phyloP scores from a whole-genome alignment of 2,797 vertebrate genomes.

The Taeniopygia guttata region DNA sequence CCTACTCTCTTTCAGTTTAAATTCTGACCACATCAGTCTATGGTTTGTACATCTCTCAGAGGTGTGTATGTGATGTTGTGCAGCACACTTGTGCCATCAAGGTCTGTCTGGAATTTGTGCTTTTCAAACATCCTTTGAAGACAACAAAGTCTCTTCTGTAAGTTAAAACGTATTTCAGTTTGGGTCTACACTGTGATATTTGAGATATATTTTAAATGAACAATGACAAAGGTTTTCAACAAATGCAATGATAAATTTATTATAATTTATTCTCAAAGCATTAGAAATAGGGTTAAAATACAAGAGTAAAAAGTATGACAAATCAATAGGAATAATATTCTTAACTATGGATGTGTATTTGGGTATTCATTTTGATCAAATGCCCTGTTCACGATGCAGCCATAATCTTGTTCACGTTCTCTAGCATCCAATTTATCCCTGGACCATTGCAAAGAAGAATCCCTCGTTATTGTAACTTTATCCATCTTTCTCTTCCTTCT shows the following conservation, averaged over 20 bases:
- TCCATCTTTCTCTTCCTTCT: background rate
- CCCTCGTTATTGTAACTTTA: background rate
- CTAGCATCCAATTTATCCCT: background rate
- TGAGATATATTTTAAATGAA: background rate
- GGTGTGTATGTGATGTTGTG: background rate
- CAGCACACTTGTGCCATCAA: background rate
- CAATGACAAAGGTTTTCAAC: background rate
- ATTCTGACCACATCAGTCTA: background rate
- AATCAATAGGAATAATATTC: background rate
- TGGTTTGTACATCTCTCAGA: background rate
- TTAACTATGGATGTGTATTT: background rate
- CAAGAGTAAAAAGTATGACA: background rate
- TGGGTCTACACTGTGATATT: background rate
- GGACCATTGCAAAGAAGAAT: background rate
- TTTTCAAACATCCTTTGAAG: background rate
- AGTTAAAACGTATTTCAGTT: background rate
- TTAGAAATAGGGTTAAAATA: background rate
- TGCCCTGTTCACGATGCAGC: background rate
- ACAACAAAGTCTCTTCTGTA: background rate
- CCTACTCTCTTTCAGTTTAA: background rate
- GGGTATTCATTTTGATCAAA: slow-evolving; percentile 36
- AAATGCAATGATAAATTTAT: slow-evolving; percentile 7
- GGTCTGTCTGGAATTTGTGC: background rate
- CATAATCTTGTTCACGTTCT: background rate
- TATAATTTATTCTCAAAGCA: background rate